Conservation (phyloP, 2,113 vertebrate genomes). For the Sterrhoptilus dennistouni region DNA sequence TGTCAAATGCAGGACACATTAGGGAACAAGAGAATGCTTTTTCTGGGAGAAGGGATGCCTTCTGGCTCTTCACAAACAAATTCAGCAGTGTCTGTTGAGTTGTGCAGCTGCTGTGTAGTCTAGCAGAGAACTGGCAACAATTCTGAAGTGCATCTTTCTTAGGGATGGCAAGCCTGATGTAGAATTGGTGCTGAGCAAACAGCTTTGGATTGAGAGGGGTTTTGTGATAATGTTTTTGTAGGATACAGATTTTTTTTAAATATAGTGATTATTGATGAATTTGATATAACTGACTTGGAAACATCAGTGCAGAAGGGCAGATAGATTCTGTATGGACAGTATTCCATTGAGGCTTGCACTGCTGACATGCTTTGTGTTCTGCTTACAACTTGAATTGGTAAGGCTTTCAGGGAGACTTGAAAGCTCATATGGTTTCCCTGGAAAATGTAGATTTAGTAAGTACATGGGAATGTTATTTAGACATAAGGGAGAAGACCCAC, state of each 20-base stretch:
- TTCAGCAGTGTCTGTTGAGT: background rate
- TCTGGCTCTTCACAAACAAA: background rate
- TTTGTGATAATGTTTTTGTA: background rate
- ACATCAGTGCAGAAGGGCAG: background rate
- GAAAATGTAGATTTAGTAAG: background rate
- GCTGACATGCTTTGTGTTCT: background rate
- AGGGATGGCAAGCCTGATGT: background rate
- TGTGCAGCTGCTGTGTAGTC: background rate
- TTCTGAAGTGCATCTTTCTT: background rate
- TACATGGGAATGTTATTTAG: fast-evolving
- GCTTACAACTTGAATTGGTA: background rate
- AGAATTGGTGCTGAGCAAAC: background rate
- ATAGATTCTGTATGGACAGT: background rate
- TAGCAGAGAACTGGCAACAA: background rate
- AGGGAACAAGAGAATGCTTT: background rate
- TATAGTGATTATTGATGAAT: background rate
- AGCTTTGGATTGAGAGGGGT: background rate
- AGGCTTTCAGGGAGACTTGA: background rate
- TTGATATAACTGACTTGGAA: background rate
- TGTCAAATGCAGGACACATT: background rate
- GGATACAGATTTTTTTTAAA: background rate
- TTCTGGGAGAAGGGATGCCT: background rate
- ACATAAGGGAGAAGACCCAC: background rate
- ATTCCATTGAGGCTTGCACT: background rate
- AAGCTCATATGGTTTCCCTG: background rate